Evolutionary conservation across 2,888 invertebrate species (phyloP), one percentile per base, ranked within the genome.

Genomic region (Temnothorax ravouxi): DNA sequence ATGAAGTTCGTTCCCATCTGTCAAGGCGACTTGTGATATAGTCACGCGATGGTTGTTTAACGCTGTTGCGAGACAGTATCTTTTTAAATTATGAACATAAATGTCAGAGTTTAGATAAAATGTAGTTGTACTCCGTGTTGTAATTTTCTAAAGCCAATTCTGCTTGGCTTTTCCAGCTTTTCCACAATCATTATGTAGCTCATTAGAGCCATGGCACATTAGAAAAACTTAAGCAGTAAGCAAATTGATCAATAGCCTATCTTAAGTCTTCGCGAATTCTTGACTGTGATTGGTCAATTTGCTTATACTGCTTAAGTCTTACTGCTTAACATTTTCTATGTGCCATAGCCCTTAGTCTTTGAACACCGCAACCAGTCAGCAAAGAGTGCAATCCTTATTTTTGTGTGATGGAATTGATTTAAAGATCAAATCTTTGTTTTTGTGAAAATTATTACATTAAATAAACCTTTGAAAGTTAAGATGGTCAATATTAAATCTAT

Each of bases 31-130:
- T 34, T 59, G 47, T 71, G 21, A 47, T 47, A 13, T 21, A 25
- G 72, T 80, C 79, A 80, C 72, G 79, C 79, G 13, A 80, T 47
- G 34, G 21, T 56, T 59, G 34, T 38, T 72, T 80, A 59, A 71
- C 25, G 54, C 29, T 52, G 15, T 29, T 29, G 69, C 41, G 52
- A 54, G 44, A 71, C 56, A 18, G 4, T 66, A 71, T 71, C 47
- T 79, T 79, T 69, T 69, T 34, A 59, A 56, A 69, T 69, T 69
- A 47, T 34, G 21, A 18, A 25, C 25, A 13, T 72, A 25, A 59
- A 50, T 38, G 21, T 47, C n/a, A 41, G 21, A n/a, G 56, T 77
- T 54, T 44, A 52, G 41, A 5, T 44, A 6, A 11, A 21, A 6
- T 21, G 15, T 50, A 6, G 11, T 41, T 29, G 1, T n/a, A 15